phyloP scores from a whole-genome alignment of 1,140 invertebrate genomes.

The Lithobius niger region DNA sequence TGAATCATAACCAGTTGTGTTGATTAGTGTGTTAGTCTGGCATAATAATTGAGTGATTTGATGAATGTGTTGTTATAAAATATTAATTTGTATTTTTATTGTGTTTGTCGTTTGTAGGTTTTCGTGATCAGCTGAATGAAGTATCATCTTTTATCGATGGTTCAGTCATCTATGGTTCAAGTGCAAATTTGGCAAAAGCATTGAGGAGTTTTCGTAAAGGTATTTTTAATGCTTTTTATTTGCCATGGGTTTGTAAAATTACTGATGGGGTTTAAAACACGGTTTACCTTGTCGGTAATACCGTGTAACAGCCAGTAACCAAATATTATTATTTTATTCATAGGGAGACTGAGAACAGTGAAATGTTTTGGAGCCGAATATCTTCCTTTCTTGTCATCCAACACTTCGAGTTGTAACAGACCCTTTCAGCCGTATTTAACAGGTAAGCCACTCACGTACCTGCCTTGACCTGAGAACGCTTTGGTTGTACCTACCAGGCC shows the following conservation, averaged over 20 bases:
- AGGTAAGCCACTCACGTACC: no score
- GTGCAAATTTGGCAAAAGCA: slow-evolving; percentile 37
- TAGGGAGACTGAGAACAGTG: not conserved
- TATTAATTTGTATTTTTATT: no score
- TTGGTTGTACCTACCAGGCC: no score
- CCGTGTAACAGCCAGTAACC: not conserved
- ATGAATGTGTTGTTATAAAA: not conserved
- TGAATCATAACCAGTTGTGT: no score
- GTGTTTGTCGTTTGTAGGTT: no score
- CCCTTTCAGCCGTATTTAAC: not conserved
- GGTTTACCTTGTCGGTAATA: no score
- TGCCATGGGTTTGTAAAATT: no score
- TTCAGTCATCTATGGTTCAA: slow-evolving; percentile 49
- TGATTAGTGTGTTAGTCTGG: no score
- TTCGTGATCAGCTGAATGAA: slow-evolving; percentile 47
- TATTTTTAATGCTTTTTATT: not conserved
- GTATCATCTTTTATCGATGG: slow-evolving; percentile 47
- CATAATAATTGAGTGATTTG: no score
- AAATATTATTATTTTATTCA: not conserved
- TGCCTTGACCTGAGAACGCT: no score
- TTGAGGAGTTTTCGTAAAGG: slow-evolving; percentile 25
- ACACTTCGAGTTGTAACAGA: not conserved
- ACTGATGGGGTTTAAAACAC: no score
- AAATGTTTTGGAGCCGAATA: not conserved
- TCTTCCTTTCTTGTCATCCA: not conserved